These are phyloP conservation scores for Cynopterus sphinx DNA, from an alignment of 2,797 vertebrate genomes.

Conservation along the genomic window DNA sequence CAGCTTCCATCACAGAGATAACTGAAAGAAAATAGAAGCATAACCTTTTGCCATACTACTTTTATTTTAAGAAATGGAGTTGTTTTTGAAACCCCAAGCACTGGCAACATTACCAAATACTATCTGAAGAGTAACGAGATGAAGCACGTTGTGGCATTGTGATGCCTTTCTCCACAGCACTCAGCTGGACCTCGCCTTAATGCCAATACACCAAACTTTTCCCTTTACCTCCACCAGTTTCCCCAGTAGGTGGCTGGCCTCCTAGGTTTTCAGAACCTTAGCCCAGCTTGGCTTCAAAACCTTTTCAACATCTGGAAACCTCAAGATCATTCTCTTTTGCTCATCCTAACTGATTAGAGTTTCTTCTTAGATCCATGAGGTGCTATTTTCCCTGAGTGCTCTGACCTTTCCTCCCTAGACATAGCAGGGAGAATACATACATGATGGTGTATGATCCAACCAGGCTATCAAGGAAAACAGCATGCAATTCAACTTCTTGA, in stretches of 20 bases:
- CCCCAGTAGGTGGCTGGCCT: background rate
- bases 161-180: background rate
- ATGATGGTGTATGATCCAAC: background rate
- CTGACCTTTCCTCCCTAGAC: background rate
- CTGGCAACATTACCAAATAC: background rate
- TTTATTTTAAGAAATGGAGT: slow-evolving; percentile 41
- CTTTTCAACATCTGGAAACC: background rate
- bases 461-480: background rate
- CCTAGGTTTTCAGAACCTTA: background rate
- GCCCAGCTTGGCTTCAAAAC: background rate
- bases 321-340: background rate
- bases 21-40: background rate
- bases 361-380: background rate
- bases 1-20: background rate
- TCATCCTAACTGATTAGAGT: background rate
- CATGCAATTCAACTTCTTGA: background rate
- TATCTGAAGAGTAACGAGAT: background rate
- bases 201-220: background rate
- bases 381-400: background rate
- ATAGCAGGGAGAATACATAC: background rate
- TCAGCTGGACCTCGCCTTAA: background rate
- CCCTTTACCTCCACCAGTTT: background rate
- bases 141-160: background rate
- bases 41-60: background rate
- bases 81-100: background rate